Conservation (phyloP, 2,113 vertebrate genomes). For the Pseudorectes ferrugineus region DNA sequence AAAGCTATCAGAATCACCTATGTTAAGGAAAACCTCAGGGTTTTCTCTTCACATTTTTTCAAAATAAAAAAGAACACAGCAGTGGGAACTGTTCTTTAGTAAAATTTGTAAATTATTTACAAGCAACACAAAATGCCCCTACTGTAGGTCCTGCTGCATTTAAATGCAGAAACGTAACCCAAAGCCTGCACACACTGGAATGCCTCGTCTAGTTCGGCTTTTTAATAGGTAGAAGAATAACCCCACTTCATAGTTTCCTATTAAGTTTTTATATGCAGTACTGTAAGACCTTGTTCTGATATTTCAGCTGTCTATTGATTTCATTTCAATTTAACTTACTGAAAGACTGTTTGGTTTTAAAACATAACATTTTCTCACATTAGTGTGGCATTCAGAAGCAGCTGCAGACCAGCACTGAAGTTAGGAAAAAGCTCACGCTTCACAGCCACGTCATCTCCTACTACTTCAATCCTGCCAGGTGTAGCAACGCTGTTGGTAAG, state of each 20-base stretch:
- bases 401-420: background rate
- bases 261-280: background rate
- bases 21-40: background rate
- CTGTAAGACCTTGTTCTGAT: background rate
- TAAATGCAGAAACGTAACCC: background rate
- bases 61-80: background rate
- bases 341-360: background rate
- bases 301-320: background rate
- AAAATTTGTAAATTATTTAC: background rate
- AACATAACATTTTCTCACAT: background rate
- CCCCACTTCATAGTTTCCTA: background rate
- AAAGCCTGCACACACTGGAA: background rate
- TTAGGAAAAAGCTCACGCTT: background rate
- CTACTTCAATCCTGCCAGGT: background rate
- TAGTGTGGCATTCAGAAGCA: background rate
- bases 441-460: background rate
- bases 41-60: background rate
- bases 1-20: background rate
- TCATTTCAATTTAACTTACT: background rate
- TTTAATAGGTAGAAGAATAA: background rate
- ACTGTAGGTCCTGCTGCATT: background rate
- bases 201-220: background rate
- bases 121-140: background rate
- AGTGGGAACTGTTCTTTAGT: background rate
- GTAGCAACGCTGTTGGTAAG: rapidly evolving